These are phyloP conservation scores for Aphelinus certus DNA, from an alignment of 1,140 invertebrate genomes.

Conservation along the genomic window DNA sequence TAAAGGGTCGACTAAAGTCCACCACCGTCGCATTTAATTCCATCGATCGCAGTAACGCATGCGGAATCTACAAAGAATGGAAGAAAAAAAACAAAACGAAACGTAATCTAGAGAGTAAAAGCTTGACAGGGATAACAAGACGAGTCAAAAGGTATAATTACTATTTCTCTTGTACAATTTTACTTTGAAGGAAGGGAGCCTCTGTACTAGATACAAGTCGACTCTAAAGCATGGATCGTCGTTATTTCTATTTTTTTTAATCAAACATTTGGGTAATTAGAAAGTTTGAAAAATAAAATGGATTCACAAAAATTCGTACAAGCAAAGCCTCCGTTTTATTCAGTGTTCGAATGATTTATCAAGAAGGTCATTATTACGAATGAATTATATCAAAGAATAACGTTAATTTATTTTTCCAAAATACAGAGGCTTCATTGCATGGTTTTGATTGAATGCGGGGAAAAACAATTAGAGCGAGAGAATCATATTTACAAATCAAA, in stretches of 20 bases:
- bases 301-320: too few species aligned
- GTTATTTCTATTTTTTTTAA: not conserved
- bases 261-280: too few species aligned
- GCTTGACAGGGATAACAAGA: constrained; percentile 23
- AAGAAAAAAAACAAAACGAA: constrained; percentile 39
- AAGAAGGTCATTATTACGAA: too few species aligned
- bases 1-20: constrained; percentile 48
- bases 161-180: constrained; percentile 7
- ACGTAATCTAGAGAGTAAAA: constrained; percentile 37
- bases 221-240: constrained; percentile 14
- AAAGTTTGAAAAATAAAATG: too few species aligned
- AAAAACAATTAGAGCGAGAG: not conserved
- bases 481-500: constrained; percentile 21
- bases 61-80: constrained; percentile 65
- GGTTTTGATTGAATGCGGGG: too few species aligned
- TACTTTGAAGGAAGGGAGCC: not conserved
- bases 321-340: too few species aligned
- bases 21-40: constrained; percentile 65
- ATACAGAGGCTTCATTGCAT: too few species aligned
- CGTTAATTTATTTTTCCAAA: too few species aligned
- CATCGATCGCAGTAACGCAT: constrained; percentile 66
- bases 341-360: too few species aligned
- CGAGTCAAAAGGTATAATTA: constrained; percentile 17
- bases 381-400: too few species aligned
- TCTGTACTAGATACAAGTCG: constrained; percentile 11